Percentiles rank a stretch among this genome's conserved stretches.
phyloP scores from a whole-genome alignment of 37 sponge, comb jelly and placozoan genomes.

The Amphimedon queenslandica region DNA sequence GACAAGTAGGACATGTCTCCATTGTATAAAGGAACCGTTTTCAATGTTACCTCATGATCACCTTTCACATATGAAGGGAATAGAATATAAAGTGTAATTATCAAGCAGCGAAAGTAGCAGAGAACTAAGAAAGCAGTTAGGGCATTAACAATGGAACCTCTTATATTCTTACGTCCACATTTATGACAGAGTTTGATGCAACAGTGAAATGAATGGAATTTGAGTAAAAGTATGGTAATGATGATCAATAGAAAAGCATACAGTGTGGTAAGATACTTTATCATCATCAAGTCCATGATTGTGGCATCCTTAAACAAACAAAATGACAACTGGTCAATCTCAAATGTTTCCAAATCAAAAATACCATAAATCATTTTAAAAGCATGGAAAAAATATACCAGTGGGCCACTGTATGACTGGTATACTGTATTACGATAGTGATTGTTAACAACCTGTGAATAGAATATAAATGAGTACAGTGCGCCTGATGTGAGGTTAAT shows the following conservation, averaged over 20 bases:
- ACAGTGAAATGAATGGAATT: not conserved
- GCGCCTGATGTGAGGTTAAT: not conserved
- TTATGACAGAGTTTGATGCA: not conserved
- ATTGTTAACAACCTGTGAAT: not conserved
- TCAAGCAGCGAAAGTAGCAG: not conserved
- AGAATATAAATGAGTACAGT: not conserved
- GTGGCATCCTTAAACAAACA: not conserved
- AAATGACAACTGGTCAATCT: not conserved
- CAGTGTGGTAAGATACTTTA: not conserved
- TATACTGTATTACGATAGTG: not conserved
- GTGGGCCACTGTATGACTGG: not conserved
- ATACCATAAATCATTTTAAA: not conserved
- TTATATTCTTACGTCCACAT: conserved; percentile 1
- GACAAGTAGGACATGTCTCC: not conserved
- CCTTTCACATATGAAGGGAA: not conserved
- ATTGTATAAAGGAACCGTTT: not conserved
- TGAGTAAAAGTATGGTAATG: not conserved
- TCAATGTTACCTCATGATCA: not conserved
- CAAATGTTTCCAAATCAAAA: not conserved
- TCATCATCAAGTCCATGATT: not conserved
- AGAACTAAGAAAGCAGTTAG: conserved; percentile 6
- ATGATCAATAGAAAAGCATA: not conserved
- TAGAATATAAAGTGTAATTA: not conserved
- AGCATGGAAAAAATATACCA: not conserved
- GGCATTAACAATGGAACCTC: not conserved